Percentiles rank a stretch among this genome's conserved stretches.
Evolutionary conservation across 2,113 vertebrate species (phyloP).

Genomic region (Gymnocephalus cernua): DNA sequence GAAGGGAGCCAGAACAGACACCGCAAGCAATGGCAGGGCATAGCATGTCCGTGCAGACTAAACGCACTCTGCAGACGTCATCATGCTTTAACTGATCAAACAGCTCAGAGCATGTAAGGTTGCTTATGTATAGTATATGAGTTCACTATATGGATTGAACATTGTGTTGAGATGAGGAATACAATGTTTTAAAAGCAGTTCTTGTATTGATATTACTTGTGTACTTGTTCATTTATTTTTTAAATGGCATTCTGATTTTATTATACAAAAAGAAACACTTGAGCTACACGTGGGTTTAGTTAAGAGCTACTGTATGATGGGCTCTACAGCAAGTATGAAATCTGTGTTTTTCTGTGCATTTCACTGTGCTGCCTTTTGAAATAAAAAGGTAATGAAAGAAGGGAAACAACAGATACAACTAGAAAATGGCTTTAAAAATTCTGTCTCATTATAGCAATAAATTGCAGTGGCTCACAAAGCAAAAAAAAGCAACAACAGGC

Average conservation of each 20-base stretch:
- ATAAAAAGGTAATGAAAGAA: conserved; percentile 22
- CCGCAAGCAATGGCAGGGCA: conserved; percentile 56
- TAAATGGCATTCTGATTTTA: conserved; percentile 9
- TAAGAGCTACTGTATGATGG: not conserved
- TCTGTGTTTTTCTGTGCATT: conserved; percentile 44
- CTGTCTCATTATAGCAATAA: conserved; percentile 64
- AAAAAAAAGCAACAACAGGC: conserved; percentile 45
- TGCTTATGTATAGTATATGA: conserved; percentile 37
- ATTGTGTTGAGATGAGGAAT: conserved; percentile 1
- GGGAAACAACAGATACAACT: conserved; percentile 41
- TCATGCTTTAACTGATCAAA: conserved; percentile 72
- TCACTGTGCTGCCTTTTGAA: conserved; percentile 31
- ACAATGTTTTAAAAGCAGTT: not conserved
- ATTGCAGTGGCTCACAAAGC: conserved; percentile 59
- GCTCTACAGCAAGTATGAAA: conserved; percentile 29
- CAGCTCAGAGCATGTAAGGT: conserved; percentile 49
- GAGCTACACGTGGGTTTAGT: conserved; percentile 27
- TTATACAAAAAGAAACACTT: conserved; percentile 18
- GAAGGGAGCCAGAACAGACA: conserved; percentile 73
- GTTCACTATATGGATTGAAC: conserved; percentile 45
- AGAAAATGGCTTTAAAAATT: conserved; percentile 65
- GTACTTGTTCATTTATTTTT: not conserved
- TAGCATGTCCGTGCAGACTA: conserved; percentile 63
- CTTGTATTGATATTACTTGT: not conserved
- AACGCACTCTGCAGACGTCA: conserved; percentile 63